Base-by-base conservation (phyloP, 2,888 invertebrate species). In the Cantharis lateralis region DNA sequence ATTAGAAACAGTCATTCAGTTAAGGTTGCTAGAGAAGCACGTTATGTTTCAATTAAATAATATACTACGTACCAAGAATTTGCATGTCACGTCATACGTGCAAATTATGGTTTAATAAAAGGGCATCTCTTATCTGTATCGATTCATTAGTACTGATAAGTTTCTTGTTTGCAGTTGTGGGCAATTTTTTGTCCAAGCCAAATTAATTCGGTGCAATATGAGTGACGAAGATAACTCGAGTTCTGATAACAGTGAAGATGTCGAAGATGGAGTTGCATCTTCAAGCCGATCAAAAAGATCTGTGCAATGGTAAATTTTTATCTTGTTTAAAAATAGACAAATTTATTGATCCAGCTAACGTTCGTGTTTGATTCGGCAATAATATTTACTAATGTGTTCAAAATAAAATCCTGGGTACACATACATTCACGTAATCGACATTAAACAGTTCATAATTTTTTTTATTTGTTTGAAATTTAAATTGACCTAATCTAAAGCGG, bases 211-310 rank as follows among this genome's bases (percentile, higher is more conserved):
- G 15, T 28, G 18, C 32, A 70, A 70, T 5, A 20, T 74, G 70
- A 32, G 20, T n/a, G 48, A 70, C 70, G 78, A 79, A 5, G 75
- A 78, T 48, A 76, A 70, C 48, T 81, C 81, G 11, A 80, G 80
- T 62, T 71, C 68, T 15, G 77, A 77, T 66, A 80, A 79, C 63
- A 78, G 76, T 48, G 73, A 76, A 16, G 82, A 81, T 62, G 80
- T 78, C 26, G 76, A 75, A 62, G 74, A 74, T n/a, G 71, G 74
- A 24, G 32, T 32, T 16, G 72, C 76, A n/a, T 26, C 74, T 15
- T 66, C 63, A 9, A 75, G 72, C 68, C 75, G 74, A 24, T 73
- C 74, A n/a, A 77, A 74, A 66, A 69, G 77, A 20, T 66, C 70
- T 1, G 62, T 74, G 15, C 68, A 72, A 71, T 80, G 78, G 80